A percentile compares a stretch with the other conserved stretches of the same genome.
Conservation (phyloP, 2,113 vertebrate species). For the Anseranas semipalmata region DNA sequence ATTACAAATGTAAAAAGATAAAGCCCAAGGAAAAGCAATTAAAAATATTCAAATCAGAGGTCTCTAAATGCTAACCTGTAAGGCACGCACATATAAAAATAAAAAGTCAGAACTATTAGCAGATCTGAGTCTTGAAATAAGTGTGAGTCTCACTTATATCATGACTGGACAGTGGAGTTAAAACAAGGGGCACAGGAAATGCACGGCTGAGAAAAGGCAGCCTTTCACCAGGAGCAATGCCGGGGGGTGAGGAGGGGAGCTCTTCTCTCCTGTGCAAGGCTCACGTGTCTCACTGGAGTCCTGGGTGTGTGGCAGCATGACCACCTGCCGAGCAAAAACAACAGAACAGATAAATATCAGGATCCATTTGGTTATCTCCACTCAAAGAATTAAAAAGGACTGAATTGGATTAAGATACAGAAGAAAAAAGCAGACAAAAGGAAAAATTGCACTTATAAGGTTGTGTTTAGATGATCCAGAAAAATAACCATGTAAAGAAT, state of each 20-base stretch:
- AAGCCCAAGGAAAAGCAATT: not conserved
- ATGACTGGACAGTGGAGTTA: not conserved
- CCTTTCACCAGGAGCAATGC: not conserved
- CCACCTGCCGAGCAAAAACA: not conserved
- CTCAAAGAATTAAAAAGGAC: not conserved
- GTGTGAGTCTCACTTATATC: not conserved
- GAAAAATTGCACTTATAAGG: not conserved
- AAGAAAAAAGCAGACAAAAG: not conserved
- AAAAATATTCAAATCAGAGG: not conserved
- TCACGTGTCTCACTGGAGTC: rapidly evolving
- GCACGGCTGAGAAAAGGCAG: not conserved
- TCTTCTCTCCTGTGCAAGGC: not conserved
- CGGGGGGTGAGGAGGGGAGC: not conserved
- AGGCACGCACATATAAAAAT: not conserved
- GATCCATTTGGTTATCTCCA: not conserved
- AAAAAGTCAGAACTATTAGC: not conserved
- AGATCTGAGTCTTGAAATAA: not conserved
- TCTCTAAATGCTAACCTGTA: not conserved
- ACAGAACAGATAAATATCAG: not conserved
- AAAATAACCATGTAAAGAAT: not conserved
- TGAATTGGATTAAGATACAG: not conserved
- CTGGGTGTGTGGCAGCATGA: not conserved
- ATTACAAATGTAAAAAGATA: not conserved
- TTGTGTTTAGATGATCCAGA: not conserved
- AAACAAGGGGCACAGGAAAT: not conserved